Percentiles rank a stretch among this genome's conserved stretches.
Evolutionary conservation across 2,888 invertebrate genomes (phyloP).

Genomic region (Cordylochernes scorpioides): DNA sequence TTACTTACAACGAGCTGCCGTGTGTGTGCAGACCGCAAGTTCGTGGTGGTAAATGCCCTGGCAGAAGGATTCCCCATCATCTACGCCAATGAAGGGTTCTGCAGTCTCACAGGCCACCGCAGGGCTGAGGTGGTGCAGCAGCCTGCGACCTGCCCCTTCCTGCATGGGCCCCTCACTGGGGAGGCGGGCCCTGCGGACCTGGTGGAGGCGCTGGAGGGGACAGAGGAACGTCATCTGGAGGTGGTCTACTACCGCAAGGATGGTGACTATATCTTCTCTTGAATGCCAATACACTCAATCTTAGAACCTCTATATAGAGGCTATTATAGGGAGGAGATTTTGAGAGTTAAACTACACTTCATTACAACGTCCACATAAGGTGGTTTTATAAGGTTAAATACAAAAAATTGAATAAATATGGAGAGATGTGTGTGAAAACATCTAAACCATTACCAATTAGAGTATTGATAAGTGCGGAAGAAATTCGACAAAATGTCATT

Average conservation of each 20-base stretch:
- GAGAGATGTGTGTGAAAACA: too few species aligned
- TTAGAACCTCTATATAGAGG: too few species aligned
- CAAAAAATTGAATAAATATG: too few species aligned
- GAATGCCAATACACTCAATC: too few species aligned
- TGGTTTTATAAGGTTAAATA: too few species aligned
- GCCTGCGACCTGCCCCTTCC: conserved; percentile 45
- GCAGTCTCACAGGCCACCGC: conserved; percentile 43
- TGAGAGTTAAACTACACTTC: too few species aligned
- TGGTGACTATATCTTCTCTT: conserved; percentile 34
- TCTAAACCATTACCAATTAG: too few species aligned
- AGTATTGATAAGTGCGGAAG: too few species aligned
- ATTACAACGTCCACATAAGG: too few species aligned
- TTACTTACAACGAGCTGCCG: too few species aligned
- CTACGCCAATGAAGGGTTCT: conserved; percentile 57
- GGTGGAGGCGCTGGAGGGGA: conserved; percentile 39
- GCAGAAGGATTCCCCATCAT: conserved; percentile 41
- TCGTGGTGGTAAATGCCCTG: conserved; percentile 51
- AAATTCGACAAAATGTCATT: too few species aligned
- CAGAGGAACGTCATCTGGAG: conserved; percentile 48
- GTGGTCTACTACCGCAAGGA: conserved; percentile 53
- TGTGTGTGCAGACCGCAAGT: conserved; percentile 60
- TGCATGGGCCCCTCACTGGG: conserved; percentile 48
- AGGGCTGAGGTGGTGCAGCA: conserved; percentile 55
- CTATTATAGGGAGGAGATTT: too few species aligned
- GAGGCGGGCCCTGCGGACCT: conserved; percentile 39